Evolutionary conservation across 2,797 vertebrate genomes (phyloP).

Genomic region (Urophycis tenuis): DNA sequence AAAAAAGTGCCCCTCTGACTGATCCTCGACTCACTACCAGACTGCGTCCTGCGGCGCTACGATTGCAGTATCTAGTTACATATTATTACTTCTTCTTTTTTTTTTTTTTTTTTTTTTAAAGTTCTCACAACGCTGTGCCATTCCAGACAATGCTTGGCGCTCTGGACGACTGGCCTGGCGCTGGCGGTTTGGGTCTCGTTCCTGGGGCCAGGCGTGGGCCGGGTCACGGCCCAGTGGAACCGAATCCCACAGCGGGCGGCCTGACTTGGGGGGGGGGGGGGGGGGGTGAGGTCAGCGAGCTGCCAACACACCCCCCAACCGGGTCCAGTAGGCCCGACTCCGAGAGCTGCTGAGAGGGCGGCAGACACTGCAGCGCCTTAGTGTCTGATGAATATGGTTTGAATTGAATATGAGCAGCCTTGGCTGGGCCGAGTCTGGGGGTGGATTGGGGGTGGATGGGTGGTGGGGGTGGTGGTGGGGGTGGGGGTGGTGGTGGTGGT

Average conservation of each 20-base stretch:
- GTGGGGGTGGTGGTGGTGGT: conserved; percentile 34
- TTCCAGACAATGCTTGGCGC: background rate
- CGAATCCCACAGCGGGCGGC: background rate
- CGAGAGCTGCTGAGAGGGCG: conserved; percentile 7
- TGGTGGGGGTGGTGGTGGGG: conserved; percentile 38
- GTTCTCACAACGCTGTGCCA: background rate
- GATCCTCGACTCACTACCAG: background rate
- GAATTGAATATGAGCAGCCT: conserved; percentile 50
- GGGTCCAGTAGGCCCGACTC: background rate
- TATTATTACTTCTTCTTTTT: no score
- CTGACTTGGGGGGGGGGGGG: no score
- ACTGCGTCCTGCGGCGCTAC: no score
- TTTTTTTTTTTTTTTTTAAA: no score
- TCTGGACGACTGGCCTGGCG: background rate
- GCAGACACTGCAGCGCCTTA: conserved; percentile 29
- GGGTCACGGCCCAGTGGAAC: background rate
- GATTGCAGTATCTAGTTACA: background rate
- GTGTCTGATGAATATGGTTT: conserved; percentile 13
- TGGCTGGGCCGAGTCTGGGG: conserved; percentile 23
- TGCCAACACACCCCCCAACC: background rate
- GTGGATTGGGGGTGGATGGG: conserved; percentile 24
- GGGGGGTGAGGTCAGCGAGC: background rate
- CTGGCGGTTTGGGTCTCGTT: background rate
- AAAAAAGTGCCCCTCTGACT: background rate
- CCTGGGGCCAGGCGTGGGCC: background rate